These are phyloP conservation scores for Cryptoleucopteryx plumbea DNA, from an alignment of 2,113 vertebrate genomes.

Conservation along the genomic window DNA sequence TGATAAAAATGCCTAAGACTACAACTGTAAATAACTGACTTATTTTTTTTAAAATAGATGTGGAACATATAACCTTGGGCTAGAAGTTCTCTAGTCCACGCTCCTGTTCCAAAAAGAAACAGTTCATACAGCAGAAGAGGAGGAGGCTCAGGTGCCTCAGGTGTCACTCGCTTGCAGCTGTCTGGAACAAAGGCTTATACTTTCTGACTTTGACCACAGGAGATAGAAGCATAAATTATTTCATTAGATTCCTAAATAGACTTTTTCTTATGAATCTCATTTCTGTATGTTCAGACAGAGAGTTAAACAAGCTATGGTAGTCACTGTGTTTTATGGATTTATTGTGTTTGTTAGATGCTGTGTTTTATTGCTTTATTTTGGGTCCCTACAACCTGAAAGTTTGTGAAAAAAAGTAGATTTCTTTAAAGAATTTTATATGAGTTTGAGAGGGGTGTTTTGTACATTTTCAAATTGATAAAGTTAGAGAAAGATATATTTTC, in stretches of 20 bases:
- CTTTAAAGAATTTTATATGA: background rate
- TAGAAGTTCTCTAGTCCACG: background rate
- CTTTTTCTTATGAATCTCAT: background rate
- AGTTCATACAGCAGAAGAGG: background rate
- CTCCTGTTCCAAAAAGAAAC: background rate
- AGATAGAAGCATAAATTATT: background rate
- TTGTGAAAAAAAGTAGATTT: background rate
- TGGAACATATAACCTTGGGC: background rate
- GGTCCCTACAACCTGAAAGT: rapidly evolving
- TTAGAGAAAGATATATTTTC: background rate
- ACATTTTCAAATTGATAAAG: background rate
- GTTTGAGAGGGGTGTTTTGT: background rate
- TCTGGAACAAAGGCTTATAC: background rate
- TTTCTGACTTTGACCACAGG: background rate
- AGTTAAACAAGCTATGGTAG: background rate
- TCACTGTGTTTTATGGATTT: background rate
- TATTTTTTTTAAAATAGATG: background rate
- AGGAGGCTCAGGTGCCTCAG: background rate
- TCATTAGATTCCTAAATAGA: background rate
- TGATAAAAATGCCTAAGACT: background rate
- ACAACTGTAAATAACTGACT: background rate
- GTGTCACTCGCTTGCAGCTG: rapidly evolving
- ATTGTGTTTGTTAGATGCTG: background rate
- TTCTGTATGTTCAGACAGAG: background rate
- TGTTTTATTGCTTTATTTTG: background rate